Conservation (phyloP, 2,888 invertebrate species). For the Drosophila colorata region DNA sequence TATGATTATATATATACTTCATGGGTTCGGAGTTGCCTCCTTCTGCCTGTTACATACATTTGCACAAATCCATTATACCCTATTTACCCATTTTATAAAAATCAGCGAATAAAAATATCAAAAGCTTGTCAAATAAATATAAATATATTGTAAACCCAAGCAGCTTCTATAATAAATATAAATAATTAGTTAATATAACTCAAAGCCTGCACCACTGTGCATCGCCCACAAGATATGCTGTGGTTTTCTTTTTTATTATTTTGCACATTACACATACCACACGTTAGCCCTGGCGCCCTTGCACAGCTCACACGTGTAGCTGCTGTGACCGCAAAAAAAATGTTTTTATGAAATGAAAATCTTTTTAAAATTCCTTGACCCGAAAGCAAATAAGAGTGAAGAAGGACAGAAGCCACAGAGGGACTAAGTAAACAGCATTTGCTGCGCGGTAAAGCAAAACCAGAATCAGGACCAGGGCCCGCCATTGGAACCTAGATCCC, state of each 20-base stretch:
- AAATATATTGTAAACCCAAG: neutral
- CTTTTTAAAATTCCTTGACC: constrained; percentile 70
- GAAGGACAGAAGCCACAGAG: constrained; percentile 19
- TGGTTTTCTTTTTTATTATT: constrained; percentile 30
- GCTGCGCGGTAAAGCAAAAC: constrained; percentile 18
- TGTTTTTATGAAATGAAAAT: constrained; percentile 72
- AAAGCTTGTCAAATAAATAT: too few relatives aligned
- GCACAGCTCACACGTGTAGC: constrained; percentile 39
- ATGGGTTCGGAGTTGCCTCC: too few relatives aligned
- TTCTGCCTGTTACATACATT: too few relatives aligned
- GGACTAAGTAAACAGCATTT: constrained; percentile 61
- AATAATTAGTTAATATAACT: neutral
- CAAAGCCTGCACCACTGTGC: constrained; percentile 21
- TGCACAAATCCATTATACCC: too few relatives aligned
- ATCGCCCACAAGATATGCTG: constrained; percentile 28
- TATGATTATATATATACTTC: too few relatives aligned
- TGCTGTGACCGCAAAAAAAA: constrained; percentile 45
- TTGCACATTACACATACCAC: constrained; percentile 63
- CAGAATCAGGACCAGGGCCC: neutral
- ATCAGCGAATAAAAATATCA: too few relatives aligned
- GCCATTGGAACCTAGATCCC: neutral
- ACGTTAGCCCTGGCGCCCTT: constrained; percentile 34
- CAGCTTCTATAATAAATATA: neutral
- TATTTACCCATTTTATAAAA: too few relatives aligned
- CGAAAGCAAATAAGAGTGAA: constrained; percentile 65